Percentiles rank a stretch among this genome's conserved stretches.
These are phyloP conservation scores for Samia ricini DNA, from an alignment of 1,140 invertebrate species.

Conservation along the genomic window DNA sequence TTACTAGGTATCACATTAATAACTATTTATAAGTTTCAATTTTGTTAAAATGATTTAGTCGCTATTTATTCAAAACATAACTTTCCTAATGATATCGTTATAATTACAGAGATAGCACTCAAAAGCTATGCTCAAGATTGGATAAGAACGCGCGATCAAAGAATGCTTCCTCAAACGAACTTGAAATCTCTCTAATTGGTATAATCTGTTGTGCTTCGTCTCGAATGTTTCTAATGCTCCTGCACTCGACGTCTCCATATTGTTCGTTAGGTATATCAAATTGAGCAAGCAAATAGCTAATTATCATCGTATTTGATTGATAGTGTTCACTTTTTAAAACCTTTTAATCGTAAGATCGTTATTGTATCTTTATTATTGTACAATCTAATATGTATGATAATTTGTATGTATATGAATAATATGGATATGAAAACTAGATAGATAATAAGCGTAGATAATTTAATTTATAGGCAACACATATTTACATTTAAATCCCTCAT, in stretches of 20 bases:
- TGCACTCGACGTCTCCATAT: neutral
- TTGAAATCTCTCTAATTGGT: constrained; percentile 58
- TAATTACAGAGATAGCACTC: constrained; percentile 21
- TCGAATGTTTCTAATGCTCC: constrained; percentile 7
- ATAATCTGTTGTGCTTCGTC: constrained; percentile 39
- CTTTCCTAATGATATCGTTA: neutral
- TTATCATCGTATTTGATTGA: neutral
- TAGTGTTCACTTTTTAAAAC: neutral
- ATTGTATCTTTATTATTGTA: too few relatives aligned
- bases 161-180: constrained; percentile 41
- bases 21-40: too few relatives aligned
- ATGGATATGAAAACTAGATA: too few relatives aligned
- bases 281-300: neutral
- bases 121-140: constrained; percentile 22
- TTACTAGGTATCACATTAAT: too few relatives aligned
- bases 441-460: too few relatives aligned
- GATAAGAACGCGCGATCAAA: constrained; percentile 49
- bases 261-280: neutral
- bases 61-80: constrained; percentile 3
- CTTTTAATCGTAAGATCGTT: neutral
- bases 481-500: too few relatives aligned
- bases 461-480: too few relatives aligned
- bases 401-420: too few relatives aligned
- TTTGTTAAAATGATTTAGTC: constrained; percentile 42
- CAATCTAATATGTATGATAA: too few relatives aligned